phyloP scores from a whole-genome alignment of 2,113 vertebrate genomes.

The Rynchops niger region DNA sequence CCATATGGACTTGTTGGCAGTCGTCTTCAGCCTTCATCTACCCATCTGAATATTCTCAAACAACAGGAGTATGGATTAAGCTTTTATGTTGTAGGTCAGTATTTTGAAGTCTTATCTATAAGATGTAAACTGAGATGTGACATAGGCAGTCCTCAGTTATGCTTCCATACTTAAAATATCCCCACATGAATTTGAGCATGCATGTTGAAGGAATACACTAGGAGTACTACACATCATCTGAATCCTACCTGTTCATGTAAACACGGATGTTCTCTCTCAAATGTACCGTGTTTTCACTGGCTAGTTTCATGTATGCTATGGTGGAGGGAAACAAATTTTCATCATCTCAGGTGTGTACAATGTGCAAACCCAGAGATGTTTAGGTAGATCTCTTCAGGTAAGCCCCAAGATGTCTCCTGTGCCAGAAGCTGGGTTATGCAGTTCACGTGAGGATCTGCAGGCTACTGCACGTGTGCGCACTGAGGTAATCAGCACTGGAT shows the following conservation, averaged over 20 bases:
- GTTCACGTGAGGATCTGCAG: neutral
- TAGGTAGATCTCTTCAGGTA: neutral
- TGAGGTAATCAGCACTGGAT: neutral
- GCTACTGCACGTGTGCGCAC: rapidly evolving
- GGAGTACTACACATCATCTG: neutral
- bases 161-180: neutral
- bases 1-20: neutral
- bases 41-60: neutral
- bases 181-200: neutral
- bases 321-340: neutral
- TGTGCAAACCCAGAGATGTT: neutral
- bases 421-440: neutral
- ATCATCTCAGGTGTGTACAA: neutral
- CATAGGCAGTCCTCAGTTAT: neutral
- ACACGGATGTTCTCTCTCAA: neutral
- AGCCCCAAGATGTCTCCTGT: neutral
- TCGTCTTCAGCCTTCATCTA: neutral
- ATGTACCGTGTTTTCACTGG: neutral
- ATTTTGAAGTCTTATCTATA: neutral
- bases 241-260: neutral
- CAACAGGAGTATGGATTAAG: neutral
- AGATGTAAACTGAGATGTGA: neutral
- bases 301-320: neutral
- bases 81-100: neutral
- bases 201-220: rapidly evolving